Base-by-base conservation (phyloP, 92 coral and sea anemone species). In the Pocillopora meandrina region DNA sequence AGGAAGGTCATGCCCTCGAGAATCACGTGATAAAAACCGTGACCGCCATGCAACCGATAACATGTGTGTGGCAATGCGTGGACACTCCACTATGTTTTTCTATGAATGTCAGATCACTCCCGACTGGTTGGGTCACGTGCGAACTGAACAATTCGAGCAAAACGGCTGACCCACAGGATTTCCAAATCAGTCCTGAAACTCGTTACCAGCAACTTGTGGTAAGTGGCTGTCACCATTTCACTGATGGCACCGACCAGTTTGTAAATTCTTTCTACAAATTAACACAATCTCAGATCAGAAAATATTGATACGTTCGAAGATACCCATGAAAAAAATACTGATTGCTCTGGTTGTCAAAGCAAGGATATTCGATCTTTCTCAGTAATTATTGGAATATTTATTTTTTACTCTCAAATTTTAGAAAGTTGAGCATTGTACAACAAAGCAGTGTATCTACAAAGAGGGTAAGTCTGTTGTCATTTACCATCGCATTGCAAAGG, bases 151-250 rank as follows among this genome's bases (percentile, higher is more conserved):
- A 70, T 68, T 68, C 84, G 12, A 80, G 65, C 66, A 66, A 56
- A 57, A 31, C 65, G 17, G 84, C 84, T 49, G 76, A 70, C 57
- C 84, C 84, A 80, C 84, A 80, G 26, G 65, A 80, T 68, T 66
- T 66, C 7, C 17, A 49, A 26, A 31, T 56, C 21, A 80, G 69
- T 11, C 16, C 23, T 0, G 84, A 52, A 55, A 56, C 16, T 33
- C 75, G 21, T 26, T 80, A 67, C 13, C 65, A 52, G 8, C 64
- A 67, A 56, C 55, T 80, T 76, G 42, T 75, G 76, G 84, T 80
- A 80, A 63, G 65, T 16, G 52, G 52, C 52, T 42, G 4, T 3
- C 4, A 7, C 52, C 52, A 42, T 42, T 3, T 42, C 4, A 42
- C 52, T 7, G 5, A 3, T 42, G 8, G 4, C 5, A 42, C 52